Base-by-base conservation (phyloP, 1,140 invertebrate genomes). In the Melipona quadrifasciata region DNA sequence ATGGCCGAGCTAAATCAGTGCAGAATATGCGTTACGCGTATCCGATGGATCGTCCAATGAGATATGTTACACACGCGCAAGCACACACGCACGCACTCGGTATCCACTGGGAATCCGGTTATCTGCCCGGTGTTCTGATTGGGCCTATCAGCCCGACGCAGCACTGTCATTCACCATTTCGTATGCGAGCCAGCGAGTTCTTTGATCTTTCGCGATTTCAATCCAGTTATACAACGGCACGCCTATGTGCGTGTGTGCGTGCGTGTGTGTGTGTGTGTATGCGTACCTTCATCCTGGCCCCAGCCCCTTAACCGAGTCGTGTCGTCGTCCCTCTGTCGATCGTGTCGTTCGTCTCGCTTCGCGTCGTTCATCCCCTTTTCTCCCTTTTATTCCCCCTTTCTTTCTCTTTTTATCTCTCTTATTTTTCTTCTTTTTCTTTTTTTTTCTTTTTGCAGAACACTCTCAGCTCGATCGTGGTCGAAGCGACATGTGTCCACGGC, bases 141-240 rank as follows among this genome's bases (percentile, higher is more conserved):
- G 91, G 87, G 85, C 86, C 77, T 85, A 86, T 85, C 86, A 75
- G 81, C 77, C 82, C 51, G 68, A 31, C 55, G 76, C 83, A 78
- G 67, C 80, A n/a, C n/a, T 72, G 76, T 76, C 61, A 61, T 88
- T 81, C 55, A 55, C 82, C 85, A 79, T 85, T 86, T 84, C 81
- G 80, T 85, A 78, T 77, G 81, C 76, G 79, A 89, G 84, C 83
- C 83, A 77, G 57, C 78, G 81, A 92, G 88, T 92, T 93, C 93
- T 93, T 94, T 94, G 93, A 94, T 94, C 92, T 93, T 91, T 80
- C 80, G 80, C 91, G 91, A 93, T 93, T 94, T 92, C 91, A 94
- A 94, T 94, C 92, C 92, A 88, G 90, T 94, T 93, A 77, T 64
- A 93, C 87, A 80, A 74, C 68, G 70, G 58, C 55, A 53, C 61